A percentile compares a stretch with the other conserved stretches of the same genome.
phyloP scores from a whole-genome alignment of 2,888 invertebrate genomes.

The Dichetophora obliterata region DNA sequence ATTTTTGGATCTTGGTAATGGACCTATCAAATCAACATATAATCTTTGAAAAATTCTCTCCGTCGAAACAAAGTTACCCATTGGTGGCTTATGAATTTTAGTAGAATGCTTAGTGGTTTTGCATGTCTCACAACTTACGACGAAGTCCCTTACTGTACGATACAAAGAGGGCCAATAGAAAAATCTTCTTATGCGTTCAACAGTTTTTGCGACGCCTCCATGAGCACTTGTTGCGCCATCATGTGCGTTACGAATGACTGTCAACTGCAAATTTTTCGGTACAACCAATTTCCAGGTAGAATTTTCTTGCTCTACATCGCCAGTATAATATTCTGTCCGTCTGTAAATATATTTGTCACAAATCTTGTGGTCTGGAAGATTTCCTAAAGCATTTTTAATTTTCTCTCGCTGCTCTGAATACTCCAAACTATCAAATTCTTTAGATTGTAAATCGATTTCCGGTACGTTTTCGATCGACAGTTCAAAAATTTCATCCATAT shows the following conservation, averaged over 20 bases:
- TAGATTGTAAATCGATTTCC: not conserved
- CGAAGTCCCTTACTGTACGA: too few species aligned
- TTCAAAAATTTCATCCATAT: not conserved
- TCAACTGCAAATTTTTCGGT: too few species aligned
- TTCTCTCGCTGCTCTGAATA: not conserved
- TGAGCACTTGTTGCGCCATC: too few species aligned
- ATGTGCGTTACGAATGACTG: too few species aligned
- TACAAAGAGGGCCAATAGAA: not conserved
- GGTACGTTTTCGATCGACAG: not conserved
- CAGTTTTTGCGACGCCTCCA: too few species aligned
- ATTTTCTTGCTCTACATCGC: not conserved
- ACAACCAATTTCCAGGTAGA: too few species aligned
- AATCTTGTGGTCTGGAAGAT: not conserved
- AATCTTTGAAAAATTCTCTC: too few species aligned
- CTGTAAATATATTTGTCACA: not conserved
- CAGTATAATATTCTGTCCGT: conserved; percentile 1
- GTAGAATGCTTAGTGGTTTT: too few species aligned
- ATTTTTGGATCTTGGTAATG: not conserved
- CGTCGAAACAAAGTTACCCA: too few species aligned
- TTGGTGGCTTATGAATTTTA: too few species aligned
- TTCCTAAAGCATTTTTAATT: not conserved
- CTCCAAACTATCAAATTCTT: not conserved
- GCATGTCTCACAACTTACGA: too few species aligned
- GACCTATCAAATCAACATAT: not conserved
- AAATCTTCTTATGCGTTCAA: not conserved